Evolutionary conservation across 1,140 invertebrate genomes (phyloP).

Genomic region (Cepaea nemoralis): DNA sequence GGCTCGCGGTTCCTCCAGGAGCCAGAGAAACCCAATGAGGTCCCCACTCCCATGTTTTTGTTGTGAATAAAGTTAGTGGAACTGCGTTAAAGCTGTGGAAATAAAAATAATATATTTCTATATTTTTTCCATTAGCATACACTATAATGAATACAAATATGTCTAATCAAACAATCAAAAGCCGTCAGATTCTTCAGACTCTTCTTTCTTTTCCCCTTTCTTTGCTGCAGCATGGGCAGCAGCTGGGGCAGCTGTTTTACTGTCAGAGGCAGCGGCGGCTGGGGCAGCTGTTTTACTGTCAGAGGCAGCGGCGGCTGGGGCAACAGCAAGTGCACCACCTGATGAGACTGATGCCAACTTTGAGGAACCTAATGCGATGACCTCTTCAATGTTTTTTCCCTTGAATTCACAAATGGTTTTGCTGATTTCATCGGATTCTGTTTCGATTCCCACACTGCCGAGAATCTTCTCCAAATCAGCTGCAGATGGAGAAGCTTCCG

Average conservation of each 20-base stretch:
- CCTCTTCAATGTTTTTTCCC: conserved; percentile 90
- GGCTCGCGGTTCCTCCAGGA: too few relatives aligned
- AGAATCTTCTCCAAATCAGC: conserved; percentile 94
- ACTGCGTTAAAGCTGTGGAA: too few relatives aligned
- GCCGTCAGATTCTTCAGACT: too few relatives aligned
- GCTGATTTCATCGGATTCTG: conserved; percentile 85
- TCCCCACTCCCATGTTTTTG: too few relatives aligned
- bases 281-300: conserved; percentile 38
- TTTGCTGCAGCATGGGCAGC: conserved; percentile 24
- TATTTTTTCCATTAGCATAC: too few relatives aligned
- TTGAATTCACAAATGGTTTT: conserved; percentile 88
- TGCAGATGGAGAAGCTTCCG: conserved; percentile 82
- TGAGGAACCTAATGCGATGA: conserved; percentile 84
- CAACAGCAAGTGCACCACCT: conserved; percentile 52
- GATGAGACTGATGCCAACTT: conserved; percentile 61
- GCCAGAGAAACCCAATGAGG: too few relatives aligned
- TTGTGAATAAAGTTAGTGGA: too few relatives aligned
- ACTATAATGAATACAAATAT: too few relatives aligned
- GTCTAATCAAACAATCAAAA: too few relatives aligned
- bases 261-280: too few relatives aligned
- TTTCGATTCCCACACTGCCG: conserved; percentile 94
- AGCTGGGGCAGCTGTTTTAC: conserved; percentile 34
- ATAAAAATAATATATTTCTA: too few relatives aligned
- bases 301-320: conserved; percentile 44
- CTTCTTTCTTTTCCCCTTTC: too few relatives aligned